These are phyloP conservation scores for Plumapathes pennacea DNA, from an alignment of 92 coral and sea anemone species.

Conservation along the genomic window DNA sequence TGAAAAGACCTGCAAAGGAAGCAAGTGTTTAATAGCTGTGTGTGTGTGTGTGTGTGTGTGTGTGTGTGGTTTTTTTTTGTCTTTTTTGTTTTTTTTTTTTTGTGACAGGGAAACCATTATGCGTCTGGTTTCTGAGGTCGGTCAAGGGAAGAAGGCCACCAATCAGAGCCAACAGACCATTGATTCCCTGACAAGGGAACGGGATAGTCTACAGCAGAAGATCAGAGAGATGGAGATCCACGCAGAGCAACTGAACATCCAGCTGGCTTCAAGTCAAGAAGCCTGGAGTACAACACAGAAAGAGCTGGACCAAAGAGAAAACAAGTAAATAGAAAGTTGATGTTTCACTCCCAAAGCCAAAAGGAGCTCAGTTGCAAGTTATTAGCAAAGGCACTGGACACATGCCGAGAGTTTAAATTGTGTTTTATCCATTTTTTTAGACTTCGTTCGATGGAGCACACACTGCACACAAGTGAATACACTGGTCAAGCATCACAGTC, in stretches of 20 bases:
- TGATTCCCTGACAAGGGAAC: slow-evolving; percentile 66
- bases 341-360: no score
- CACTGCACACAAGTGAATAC: slow-evolving; percentile 79
- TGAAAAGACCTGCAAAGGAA: no score
- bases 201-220: slow-evolving; percentile 79
- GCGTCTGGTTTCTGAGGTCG: slow-evolving; percentile 96
- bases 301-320: slow-evolving; percentile 73
- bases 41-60: not conserved
- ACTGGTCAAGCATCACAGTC: slow-evolving; percentile 87
- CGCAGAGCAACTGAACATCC: slow-evolving; percentile 68
- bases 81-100: not conserved
- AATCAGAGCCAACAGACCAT: slow-evolving; percentile 66
- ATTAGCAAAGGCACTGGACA: no score
- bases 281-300: slow-evolving; percentile 84
- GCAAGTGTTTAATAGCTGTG: no score
- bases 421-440: no score
- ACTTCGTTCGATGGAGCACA: slow-evolving; percentile 83
- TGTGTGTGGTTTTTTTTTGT: no score
- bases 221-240: slow-evolving; percentile 85
- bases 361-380: no score
- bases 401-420: no score
- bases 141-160: slow-evolving; percentile 93
- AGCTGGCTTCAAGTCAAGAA: slow-evolving; percentile 91
- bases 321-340: slow-evolving; percentile 41
- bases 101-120: slow-evolving; percentile 84